phyloP scores from a whole-genome alignment of 2,797 vertebrate genomes.

The Lepilemur ruficaudatus region DNA sequence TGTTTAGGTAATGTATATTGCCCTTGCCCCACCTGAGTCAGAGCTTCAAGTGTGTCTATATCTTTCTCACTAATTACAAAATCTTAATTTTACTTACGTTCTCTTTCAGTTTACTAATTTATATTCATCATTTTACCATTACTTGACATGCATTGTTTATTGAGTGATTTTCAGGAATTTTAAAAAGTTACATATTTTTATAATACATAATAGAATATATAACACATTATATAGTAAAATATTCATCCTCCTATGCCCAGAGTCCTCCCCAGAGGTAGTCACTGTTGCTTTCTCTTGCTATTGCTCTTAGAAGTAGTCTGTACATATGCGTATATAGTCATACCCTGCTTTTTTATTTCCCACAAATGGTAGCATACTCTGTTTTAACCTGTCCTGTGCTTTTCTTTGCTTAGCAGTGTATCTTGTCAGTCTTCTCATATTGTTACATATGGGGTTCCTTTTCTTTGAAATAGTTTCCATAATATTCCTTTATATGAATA shows the following conservation, averaged over 20 bases:
- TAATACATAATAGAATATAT: background rate
- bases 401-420: background rate
- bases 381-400: background rate
- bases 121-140: background rate
- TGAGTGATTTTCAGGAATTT: background rate
- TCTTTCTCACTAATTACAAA: background rate
- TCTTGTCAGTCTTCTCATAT: background rate
- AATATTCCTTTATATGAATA: background rate
- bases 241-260: background rate
- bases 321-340: background rate
- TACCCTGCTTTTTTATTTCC: background rate
- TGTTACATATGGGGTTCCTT: background rate
- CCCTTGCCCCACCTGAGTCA: too few species aligned
- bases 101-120: slow-evolving; percentile 2
- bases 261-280: background rate
- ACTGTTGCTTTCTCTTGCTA: background rate
- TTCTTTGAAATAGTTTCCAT: background rate
- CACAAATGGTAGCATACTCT: background rate
- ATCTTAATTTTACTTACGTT: slow-evolving; percentile 11
- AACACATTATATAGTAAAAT: background rate
- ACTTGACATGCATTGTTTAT: background rate
- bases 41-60: too few species aligned
- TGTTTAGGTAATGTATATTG: too few species aligned
- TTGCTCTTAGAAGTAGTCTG: background rate
- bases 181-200: background rate